A percentile compares a stretch with the other conserved stretches of the same genome.
Evolutionary conservation across 2,888 invertebrate genomes (phyloP).

Genomic region (Coleophora flavipennella): DNA sequence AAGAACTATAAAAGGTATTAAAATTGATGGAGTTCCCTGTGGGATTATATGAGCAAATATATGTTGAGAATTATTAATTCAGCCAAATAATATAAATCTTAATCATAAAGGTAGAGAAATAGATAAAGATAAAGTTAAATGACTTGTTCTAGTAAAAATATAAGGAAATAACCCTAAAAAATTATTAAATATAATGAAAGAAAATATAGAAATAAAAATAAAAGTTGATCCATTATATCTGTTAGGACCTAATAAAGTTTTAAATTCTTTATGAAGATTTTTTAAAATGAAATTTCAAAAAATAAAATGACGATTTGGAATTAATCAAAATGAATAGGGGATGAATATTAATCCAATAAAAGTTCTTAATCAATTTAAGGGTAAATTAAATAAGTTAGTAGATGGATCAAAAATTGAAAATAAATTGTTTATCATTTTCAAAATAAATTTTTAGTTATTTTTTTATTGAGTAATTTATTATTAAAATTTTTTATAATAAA

Average conservation of each 20-base stretch:
- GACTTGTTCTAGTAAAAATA: conserved; percentile 79
- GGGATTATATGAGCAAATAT: conserved; percentile 80
- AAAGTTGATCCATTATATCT: conserved; percentile 62
- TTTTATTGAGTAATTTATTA: conserved; percentile 25
- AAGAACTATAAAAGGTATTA: conserved; percentile 82
- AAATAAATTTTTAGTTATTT: conserved; percentile 30
- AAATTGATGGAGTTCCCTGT: conserved; percentile 73
- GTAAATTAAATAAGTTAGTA: conserved; percentile 59
- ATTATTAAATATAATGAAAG: conserved; percentile 77
- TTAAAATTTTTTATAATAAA: conserved; percentile 32
- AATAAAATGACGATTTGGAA: conserved; percentile 63
- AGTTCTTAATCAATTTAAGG: conserved; percentile 75
- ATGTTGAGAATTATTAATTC: conserved; percentile 74
- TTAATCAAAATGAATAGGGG: conserved; percentile 67
- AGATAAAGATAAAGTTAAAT: conserved; percentile 72
- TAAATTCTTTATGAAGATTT: conserved; percentile 71
- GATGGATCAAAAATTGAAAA: conserved; percentile 79
- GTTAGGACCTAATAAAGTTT: conserved; percentile 60
- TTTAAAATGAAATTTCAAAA: conserved; percentile 60
- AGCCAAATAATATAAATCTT: conserved; percentile 76
- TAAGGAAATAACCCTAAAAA: conserved; percentile 79
- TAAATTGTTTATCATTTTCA: conserved; percentile 80
- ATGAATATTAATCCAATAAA: conserved; percentile 64
- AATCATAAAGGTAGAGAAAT: conserved; percentile 77
- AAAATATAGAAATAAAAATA: conserved; percentile 73